A percentile compares a stretch with the other conserved stretches of the same genome.
Evolutionary conservation across 2,797 vertebrate genomes (phyloP).

Genomic region (Trichosurus vulpecula): DNA sequence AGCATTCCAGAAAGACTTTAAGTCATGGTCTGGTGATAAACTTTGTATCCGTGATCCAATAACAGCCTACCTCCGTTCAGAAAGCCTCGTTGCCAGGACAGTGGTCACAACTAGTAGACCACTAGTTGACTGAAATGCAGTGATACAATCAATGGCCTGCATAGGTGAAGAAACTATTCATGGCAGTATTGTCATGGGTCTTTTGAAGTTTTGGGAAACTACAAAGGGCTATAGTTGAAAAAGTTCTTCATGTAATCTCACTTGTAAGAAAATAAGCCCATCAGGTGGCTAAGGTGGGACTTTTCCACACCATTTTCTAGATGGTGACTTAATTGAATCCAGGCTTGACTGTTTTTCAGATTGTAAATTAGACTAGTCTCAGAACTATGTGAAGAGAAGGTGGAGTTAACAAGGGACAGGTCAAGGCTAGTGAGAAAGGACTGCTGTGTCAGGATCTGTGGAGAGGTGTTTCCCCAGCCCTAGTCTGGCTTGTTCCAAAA

Average conservation of each 20-base stretch:
- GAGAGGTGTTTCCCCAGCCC: slow-evolving; percentile 15
- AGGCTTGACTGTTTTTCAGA: neutral
- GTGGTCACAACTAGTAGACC: neutral
- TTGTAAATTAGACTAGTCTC: neutral
- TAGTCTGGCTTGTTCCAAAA: neutral
- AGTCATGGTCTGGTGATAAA: neutral
- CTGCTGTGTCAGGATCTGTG: slow-evolving; percentile 38
- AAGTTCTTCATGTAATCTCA: neutral
- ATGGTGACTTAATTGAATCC: neutral
- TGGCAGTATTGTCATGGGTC: neutral
- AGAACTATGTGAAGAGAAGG: neutral
- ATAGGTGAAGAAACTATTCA: neutral
- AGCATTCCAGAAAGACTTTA: neutral
- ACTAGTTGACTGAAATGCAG: neutral
- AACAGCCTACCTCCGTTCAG: neutral
- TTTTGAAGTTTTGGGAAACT: neutral
- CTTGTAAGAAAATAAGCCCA: neutral
- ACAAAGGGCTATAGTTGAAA: neutral
- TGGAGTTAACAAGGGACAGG: slow-evolving; percentile 6
- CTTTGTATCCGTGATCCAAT: neutral
- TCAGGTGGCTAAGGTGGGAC: neutral
- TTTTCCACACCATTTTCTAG: neutral
- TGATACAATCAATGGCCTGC: neutral
- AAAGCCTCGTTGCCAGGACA: neutral
- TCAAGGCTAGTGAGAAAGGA: slow-evolving; percentile 24